Evolutionary conservation across 2,797 vertebrate species (phyloP), one percentile per base, ranked within the genome.

Genomic region (Columba guinea): DNA sequence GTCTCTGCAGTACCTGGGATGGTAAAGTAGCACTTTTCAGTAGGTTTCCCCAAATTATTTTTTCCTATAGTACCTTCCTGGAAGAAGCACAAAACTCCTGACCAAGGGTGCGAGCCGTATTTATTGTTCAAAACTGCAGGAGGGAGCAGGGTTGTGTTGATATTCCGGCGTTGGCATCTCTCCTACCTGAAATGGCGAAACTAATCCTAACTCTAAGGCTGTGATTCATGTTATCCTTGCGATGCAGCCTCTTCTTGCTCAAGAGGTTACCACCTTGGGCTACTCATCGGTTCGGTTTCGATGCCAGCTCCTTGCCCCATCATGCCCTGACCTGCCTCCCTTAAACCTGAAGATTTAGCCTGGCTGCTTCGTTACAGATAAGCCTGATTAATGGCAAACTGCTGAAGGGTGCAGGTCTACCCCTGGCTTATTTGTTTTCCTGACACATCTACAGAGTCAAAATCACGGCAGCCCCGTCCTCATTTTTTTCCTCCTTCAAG

Each of bases 221-320:
- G 79, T 94, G 82, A 88, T 92, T 95, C 82, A 68, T 34, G 53
- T 56, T 73, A 70, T 56, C 75, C 87, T 64, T 0, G 1, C 70
- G 60, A 60, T 75, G 71, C 65, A 85, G 60, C 71, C 53, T 70
- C 34, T 10, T 52, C 51, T 89, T 93, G 89, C 73, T 85, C 24
- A 85, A 91, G 82, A 85, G 53, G n/a, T 89, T 83, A 37, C 82
- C 83, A 94, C 71, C 56, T 96, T 91, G 3, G 6, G 68, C 70
- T 87, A 60, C 37, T 94, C 82, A 5, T 75, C 62, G 2, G 34
- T 77, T 64, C 11, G 53, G 49, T 94, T 94, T 83, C 19, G 62
- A 9, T 92, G 91, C 78, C 92, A 91, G 64, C 53, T 85, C 46
- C 76, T 63, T 81, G 89, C 62, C 83, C 1, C 32, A 58, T 93